phyloP scores from a whole-genome alignment of 1,140 invertebrate genomes.

The Luehdorfia chinensis region DNA sequence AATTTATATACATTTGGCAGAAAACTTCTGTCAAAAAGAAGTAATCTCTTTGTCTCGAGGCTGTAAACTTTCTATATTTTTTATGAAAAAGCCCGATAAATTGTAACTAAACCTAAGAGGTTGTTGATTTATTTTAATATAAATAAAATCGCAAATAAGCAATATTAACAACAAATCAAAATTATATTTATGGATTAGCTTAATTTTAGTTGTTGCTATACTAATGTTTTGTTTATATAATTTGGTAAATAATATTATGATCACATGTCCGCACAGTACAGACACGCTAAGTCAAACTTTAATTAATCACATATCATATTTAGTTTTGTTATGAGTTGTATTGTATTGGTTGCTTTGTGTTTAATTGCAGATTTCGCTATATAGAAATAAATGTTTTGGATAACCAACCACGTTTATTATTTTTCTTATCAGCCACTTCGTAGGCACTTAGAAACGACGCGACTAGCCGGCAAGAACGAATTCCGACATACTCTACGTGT shows the following conservation, averaged over 20 bases:
- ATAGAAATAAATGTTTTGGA: conserved; percentile 65
- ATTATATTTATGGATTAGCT: conserved; percentile 60
- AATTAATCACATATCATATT: conserved; percentile 70
- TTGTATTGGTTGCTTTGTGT: conserved; percentile 68
- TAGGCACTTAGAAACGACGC: too few species aligned
- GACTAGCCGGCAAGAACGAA: too few species aligned
- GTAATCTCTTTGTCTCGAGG: too few species aligned
- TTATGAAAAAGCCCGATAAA: too few species aligned
- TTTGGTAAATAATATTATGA: conserved; percentile 32
- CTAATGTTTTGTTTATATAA: conserved; percentile 41
- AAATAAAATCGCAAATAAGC: conserved; percentile 9
- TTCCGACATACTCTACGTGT: too few species aligned
- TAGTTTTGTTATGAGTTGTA: conserved; percentile 68
- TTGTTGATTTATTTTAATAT: too few species aligned
- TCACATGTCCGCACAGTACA: conserved; percentile 45
- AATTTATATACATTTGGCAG: too few species aligned
- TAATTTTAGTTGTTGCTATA: conserved; percentile 60
- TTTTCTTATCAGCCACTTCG: conserved; percentile 7
- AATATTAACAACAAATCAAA: conserved; percentile 42
- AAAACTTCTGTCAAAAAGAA: too few species aligned
- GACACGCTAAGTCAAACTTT: conserved; percentile 60
- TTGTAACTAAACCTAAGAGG: conserved; percentile 22
- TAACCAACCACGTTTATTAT: conserved; percentile 23
- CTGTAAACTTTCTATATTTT: too few species aligned
- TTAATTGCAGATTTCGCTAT: conserved; percentile 62